These are phyloP conservation scores for Halictus rubicundus DNA, from an alignment of 1,140 invertebrate genomes.

Conservation along the genomic window DNA sequence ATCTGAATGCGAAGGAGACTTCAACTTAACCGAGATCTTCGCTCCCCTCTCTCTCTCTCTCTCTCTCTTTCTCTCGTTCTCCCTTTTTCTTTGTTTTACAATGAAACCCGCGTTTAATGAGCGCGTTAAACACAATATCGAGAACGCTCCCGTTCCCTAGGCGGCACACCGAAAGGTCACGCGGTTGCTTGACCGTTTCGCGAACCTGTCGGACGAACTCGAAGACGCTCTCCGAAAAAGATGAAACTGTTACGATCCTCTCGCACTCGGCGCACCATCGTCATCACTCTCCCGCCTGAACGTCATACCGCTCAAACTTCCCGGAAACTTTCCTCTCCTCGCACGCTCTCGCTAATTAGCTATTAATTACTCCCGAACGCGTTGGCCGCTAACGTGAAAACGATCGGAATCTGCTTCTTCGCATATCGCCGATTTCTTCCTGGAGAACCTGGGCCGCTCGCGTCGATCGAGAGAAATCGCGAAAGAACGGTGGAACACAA, in stretches of 20 bases:
- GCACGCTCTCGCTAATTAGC: background rate
- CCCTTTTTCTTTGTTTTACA: too few species aligned
- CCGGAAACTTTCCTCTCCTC: background rate
- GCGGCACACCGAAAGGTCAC: too few species aligned
- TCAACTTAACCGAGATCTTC: background rate
- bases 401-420: background rate
- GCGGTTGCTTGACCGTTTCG: too few species aligned
- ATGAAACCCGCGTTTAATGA: constrained; percentile 2
- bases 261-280: background rate
- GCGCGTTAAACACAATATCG: background rate
- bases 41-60: too few species aligned
- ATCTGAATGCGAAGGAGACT: background rate
- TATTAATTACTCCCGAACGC: background rate
- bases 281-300: background rate
- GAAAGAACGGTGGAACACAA: background rate
- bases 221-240: background rate
- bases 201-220: background rate
- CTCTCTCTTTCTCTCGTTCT: too few species aligned
- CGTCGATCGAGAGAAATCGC: too few species aligned
- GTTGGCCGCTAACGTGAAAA: background rate
- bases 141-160: too few species aligned
- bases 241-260: background rate
- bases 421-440: too few species aligned
- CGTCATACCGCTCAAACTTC: background rate
- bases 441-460: too few species aligned